A percentile compares a stretch with the other conserved stretches of the same genome.
These are phyloP conservation scores for Helicoverpa zea DNA, from an alignment of 1,140 invertebrate genomes.

Conservation along the genomic window DNA sequence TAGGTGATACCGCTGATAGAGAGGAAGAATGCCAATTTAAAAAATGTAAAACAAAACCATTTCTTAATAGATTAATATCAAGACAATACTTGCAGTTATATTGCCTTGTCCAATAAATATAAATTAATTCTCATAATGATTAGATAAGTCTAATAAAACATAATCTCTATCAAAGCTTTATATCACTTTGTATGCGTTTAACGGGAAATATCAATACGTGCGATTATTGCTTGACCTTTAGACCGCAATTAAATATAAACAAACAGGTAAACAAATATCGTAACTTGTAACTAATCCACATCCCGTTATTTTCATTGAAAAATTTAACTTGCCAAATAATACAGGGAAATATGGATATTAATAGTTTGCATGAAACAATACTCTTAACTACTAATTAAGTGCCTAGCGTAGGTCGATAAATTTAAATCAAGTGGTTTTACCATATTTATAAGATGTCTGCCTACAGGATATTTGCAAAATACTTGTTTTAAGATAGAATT, in stretches of 20 bases:
- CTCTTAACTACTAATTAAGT: neutral
- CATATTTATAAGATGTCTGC: too few relatives aligned
- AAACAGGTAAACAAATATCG: neutral
- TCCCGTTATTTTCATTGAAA: neutral
- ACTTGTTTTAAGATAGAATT: too few relatives aligned
- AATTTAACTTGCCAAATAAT: neutral
- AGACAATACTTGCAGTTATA: too few relatives aligned
- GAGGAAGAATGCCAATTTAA: neutral
- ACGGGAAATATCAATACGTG: slow-evolving; percentile 13
- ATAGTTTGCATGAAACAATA: slow-evolving; percentile 2
- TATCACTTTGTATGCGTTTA: neutral
- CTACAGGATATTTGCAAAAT: neutral
- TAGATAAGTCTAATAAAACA: neutral
- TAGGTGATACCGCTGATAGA: neutral
- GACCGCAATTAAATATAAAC: neutral
- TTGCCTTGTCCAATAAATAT: neutral
- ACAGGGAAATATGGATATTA: neutral
- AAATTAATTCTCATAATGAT: neutral
- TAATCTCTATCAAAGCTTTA: neutral
- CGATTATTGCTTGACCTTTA: neutral
- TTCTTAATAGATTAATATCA: too few relatives aligned
- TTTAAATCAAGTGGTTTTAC: neutral
- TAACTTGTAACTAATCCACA: neutral
- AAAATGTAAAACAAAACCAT: too few relatives aligned
- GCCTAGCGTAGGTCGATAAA: neutral